Evolutionary conservation across 2,888 invertebrate species (phyloP).

Genomic region (Falcaria lacertinaria): DNA sequence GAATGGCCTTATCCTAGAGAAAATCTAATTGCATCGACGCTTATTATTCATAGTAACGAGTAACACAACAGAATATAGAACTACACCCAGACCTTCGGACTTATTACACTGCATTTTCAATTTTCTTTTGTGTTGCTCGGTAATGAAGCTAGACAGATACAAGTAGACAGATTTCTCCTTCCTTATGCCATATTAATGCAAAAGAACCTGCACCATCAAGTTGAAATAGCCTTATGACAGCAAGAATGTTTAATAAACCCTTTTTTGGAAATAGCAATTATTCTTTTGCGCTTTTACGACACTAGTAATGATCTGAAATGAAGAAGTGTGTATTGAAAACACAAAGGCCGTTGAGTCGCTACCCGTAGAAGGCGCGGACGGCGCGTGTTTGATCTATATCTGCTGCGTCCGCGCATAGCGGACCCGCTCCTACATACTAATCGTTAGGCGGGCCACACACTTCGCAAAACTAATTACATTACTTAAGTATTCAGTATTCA

Average conservation of each 20-base stretch:
- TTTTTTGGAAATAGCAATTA: neutral
- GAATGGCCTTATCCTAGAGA: neutral
- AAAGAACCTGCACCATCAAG: neutral
- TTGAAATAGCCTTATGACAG: neutral
- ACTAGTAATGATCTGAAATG: neutral
- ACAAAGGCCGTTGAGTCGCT: constrained; percentile 23
- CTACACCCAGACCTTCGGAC: too few species aligned
- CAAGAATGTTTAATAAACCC: neutral
- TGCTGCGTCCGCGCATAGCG: constrained; percentile 34
- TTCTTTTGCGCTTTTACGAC: neutral
- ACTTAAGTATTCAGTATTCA: too few species aligned
- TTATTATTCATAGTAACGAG: too few species aligned
- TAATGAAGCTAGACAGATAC: too few species aligned
- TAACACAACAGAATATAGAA: too few species aligned
- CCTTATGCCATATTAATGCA: neutral
- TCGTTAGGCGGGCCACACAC: neutral
- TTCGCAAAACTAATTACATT: too few species aligned
- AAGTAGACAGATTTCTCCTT: neutral
- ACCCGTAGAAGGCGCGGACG: constrained; percentile 45
- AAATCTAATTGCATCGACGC: neutral
- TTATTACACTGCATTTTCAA: too few species aligned
- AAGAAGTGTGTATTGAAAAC: constrained; percentile 1
- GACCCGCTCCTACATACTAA: too few species aligned
- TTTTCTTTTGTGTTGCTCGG: too few species aligned
- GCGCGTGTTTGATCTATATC: constrained; percentile 50